phyloP scores from a whole-genome alignment of 2,888 invertebrate genomes.

The Drosophila vallismaia region DNA sequence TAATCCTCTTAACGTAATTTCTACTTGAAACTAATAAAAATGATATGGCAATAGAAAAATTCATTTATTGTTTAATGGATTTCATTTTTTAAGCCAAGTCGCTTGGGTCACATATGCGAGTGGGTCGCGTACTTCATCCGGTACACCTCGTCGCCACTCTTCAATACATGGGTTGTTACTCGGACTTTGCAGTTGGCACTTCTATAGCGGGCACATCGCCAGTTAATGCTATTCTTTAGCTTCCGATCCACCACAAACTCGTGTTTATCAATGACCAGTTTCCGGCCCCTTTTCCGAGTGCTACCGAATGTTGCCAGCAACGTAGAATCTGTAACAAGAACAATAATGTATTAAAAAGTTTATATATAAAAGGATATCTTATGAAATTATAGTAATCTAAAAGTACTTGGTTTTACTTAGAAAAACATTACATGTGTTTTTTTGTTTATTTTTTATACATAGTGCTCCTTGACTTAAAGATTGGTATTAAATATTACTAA shows the following conservation, averaged over 20 bases:
- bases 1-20: not conserved
- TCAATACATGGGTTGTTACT: constrained; percentile 79
- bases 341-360: not conserved
- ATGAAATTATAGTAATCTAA: not conserved
- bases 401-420: not conserved
- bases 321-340: constrained; percentile 28
- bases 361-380: constrained; percentile 8
- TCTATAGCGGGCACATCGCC: constrained; percentile 82
- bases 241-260: constrained; percentile 82
- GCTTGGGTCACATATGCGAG: constrained; percentile 62
- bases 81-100: constrained; percentile 7
- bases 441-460: constrained; percentile 28
- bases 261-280: constrained; percentile 77
- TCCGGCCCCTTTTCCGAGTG: constrained; percentile 82
- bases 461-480: too few species aligned
- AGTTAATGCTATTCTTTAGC: constrained; percentile 81
- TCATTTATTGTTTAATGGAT: constrained; percentile 1
- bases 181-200: constrained; percentile 82
- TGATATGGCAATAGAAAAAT: not conserved
- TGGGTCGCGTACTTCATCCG: constrained; percentile 73
- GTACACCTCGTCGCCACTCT: constrained; percentile 79
- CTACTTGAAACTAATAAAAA: not conserved
- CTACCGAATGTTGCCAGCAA: constrained; percentile 73
- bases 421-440: not conserved
- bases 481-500: too few species aligned